Base-by-base conservation (phyloP, 92 coral and sea anemone genomes). In the Phenganax subtilis region DNA sequence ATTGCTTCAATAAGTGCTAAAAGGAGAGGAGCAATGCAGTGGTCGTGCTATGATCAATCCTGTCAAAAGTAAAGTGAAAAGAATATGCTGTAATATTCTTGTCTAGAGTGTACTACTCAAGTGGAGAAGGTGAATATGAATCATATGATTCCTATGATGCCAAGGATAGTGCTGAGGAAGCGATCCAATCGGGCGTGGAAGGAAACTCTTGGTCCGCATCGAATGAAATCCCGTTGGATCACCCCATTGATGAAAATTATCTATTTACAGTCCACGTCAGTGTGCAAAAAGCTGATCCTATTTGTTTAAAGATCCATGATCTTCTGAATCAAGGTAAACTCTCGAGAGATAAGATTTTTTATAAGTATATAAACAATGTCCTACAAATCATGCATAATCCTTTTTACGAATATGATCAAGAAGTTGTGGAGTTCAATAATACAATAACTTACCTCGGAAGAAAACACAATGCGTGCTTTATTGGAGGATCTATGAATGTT, bases 271-370 rank as follows among this genome's bases (percentile, higher is more conserved):
- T 89, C 47, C 65, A 83, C 69, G 85, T 89, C 3, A 90, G 89
- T 6, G 58, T 89, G 16, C 88, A 87, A 51, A 44, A 87, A 44
- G 88, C 85, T 12, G 90, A 87, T 61, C 84, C 85, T 6, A 10
- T 89, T 7, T 87, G 88, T 55, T 53, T 79, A 9, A 89, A 89
- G 28, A 52, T 89, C 15, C 77, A 89, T 0, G 92, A 89, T 17
- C 88, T 89, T 59, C 53, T 89, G 3, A 55, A 60, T 14, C 68
- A 82, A 80, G 89, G 92, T 76, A 84, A 87, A 59, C 80, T 87
- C 0, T 68, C 88, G 51, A 87, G 73, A 58, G 88, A 87, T 60
- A 71, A 80, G 72, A 85, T 79, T 72, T 85, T 85, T 59, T 85
- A 79, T 75, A 79, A 72, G 75, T 62, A 52, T 56, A 9, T 85